Evolutionary conservation across 2,888 invertebrate species (phyloP).

Genomic region (Calliopum simillimum): DNA sequence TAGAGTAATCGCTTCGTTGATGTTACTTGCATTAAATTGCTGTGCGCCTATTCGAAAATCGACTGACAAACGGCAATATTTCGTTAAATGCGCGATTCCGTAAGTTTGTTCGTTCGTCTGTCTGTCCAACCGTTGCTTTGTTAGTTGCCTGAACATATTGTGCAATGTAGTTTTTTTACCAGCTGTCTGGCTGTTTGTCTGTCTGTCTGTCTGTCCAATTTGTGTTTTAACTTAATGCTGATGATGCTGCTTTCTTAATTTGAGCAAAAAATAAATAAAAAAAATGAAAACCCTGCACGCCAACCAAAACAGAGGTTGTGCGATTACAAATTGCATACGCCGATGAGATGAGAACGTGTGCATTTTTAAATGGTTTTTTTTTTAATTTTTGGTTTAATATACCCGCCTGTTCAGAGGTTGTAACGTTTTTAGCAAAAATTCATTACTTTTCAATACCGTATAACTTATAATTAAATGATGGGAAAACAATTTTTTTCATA

Average conservation of each 20-base stretch:
- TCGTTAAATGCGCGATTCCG: constrained; percentile 24
- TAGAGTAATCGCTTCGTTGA: constrained; percentile 41
- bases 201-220: background rate
- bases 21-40: constrained; percentile 38
- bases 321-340: background rate
- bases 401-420: constrained; percentile 6
- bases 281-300: background rate
- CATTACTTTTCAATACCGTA: no score
- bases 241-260: background rate
- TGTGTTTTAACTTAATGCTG: background rate
- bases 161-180: background rate
- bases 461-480: no score
- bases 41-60: constrained; percentile 58
- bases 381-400: no score
- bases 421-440: no score
- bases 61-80: constrained; percentile 52
- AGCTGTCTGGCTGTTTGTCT: background rate
- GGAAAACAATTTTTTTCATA: no score
- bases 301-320: background rate
- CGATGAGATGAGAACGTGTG: no score
- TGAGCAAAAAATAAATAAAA: background rate
- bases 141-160: no score
- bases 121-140: background rate
- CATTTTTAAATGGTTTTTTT: background rate
- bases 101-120: background rate